Evolutionary conservation across 2,888 invertebrate genomes (phyloP).

Genomic region (Sialis fuliginosa): DNA sequence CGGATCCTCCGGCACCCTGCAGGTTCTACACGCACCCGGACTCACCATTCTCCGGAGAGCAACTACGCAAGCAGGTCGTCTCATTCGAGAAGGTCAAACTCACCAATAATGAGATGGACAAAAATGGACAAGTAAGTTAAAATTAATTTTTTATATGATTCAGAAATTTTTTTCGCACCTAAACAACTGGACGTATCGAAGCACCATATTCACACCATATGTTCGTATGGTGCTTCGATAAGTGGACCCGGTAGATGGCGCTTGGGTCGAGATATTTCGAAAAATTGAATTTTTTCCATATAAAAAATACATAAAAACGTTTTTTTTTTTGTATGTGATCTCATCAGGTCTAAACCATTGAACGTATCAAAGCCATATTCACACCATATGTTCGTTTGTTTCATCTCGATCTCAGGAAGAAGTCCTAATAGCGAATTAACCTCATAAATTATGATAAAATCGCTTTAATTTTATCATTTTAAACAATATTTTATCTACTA

Average conservation of each 20-base stretch:
- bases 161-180: neutral
- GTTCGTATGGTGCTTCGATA: too few species aligned
- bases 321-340: too few species aligned
- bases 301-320: too few species aligned
- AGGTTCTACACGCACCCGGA: constrained; percentile 93
- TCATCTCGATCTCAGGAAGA: neutral
- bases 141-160: neutral
- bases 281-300: too few species aligned
- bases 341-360: too few species aligned
- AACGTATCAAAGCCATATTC: neutral
- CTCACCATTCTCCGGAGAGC: constrained; percentile 88
- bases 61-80: constrained; percentile 88
- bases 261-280: too few species aligned
- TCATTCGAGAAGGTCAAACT: constrained; percentile 97
- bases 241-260: too few species aligned
- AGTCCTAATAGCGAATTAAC: neutral
- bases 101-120: constrained; percentile 96
- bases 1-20: constrained; percentile 88
- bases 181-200: neutral
- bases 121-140: constrained; percentile 72
- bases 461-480: too few species aligned
- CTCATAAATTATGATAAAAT: neutral
- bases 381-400: too few species aligned
- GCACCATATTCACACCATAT: too few species aligned
- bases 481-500: too few species aligned